A percentile compares a stretch with the other conserved stretches of the same genome.
These are phyloP conservation scores for Cirrhinus molitorella DNA, from an alignment of 2,797 vertebrate species.

Conservation along the genomic window DNA sequence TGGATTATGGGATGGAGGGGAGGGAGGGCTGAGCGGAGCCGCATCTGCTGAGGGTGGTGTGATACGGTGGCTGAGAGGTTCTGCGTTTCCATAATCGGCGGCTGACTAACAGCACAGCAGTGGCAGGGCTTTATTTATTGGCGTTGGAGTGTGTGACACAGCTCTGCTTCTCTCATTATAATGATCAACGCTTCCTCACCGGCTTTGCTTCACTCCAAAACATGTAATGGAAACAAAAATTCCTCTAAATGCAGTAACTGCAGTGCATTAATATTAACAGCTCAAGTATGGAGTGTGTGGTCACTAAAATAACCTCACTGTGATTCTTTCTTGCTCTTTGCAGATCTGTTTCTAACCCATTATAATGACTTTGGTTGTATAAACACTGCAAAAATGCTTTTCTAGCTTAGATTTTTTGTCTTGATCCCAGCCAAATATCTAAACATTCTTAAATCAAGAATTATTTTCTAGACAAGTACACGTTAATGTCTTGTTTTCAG, in stretches of 20 bases:
- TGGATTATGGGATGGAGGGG: constrained; percentile 65
- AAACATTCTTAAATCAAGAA: too few species aligned
- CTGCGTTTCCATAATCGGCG: constrained; percentile 46
- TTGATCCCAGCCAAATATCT: too few species aligned
- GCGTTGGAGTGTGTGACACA: too few species aligned
- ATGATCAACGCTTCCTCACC: not conserved
- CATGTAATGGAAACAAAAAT: not conserved
- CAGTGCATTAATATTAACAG: not conserved
- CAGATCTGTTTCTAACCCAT: not conserved
- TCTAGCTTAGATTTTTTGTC: too few species aligned
- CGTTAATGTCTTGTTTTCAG: too few species aligned
- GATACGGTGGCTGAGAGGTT: constrained; percentile 84
- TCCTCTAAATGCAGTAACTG: not conserved
- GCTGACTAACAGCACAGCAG: too few species aligned
- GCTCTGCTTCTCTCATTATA: too few species aligned
- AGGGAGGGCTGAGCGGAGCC: constrained; percentile 65
- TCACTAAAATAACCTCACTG: not conserved
- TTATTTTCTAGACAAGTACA: too few species aligned
- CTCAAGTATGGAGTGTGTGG: not conserved
- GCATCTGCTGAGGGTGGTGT: constrained; percentile 86
- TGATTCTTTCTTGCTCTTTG: not conserved
- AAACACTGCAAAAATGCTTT: too few species aligned
- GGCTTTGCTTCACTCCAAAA: not conserved
- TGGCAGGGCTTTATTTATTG: too few species aligned
- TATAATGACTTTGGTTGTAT: not conserved